phyloP scores from a whole-genome alignment of 2,888 invertebrate genomes.

The Yponomeuta plumbellus region DNA sequence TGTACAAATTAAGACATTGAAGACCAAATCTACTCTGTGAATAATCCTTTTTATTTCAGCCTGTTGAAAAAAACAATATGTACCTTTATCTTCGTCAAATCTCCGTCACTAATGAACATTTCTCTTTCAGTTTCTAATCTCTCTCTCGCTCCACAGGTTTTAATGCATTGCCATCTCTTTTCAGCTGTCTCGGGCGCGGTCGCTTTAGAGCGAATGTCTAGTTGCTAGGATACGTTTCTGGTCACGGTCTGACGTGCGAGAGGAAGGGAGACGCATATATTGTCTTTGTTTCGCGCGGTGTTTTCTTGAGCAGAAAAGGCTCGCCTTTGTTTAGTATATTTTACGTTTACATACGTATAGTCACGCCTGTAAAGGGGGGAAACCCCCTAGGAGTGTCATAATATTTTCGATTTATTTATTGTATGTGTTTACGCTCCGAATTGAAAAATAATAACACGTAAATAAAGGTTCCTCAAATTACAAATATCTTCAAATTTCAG shows the following conservation, averaged over 20 bases:
- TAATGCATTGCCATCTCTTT: slow-evolving; percentile 43
- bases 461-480: too few relatives aligned
- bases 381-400: too few relatives aligned
- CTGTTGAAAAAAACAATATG: background rate
- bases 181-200: slow-evolving; percentile 54
- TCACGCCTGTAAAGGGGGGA: too few relatives aligned
- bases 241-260: background rate
- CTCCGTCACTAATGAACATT: slow-evolving; percentile 33
- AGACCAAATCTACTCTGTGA: background rate
- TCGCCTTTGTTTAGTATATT: background rate
- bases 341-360: too few relatives aligned
- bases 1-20: too few relatives aligned
- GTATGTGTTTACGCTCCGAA: too few relatives aligned
- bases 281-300: slow-evolving; percentile 27
- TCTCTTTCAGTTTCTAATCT: slow-evolving; percentile 51
- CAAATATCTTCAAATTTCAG: too few relatives aligned
- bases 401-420: too few relatives aligned
- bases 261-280: background rate
- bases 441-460: too few relatives aligned
- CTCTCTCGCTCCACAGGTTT: slow-evolving; percentile 49
- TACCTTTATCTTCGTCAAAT: slow-evolving; percentile 30
- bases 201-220: slow-evolving; percentile 20
- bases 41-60: background rate
- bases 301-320: slow-evolving; percentile 24
- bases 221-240: slow-evolving; percentile 20